Evolutionary conservation across 2,797 vertebrate genomes (phyloP).

Genomic region (Miopithecus talapoin): DNA sequence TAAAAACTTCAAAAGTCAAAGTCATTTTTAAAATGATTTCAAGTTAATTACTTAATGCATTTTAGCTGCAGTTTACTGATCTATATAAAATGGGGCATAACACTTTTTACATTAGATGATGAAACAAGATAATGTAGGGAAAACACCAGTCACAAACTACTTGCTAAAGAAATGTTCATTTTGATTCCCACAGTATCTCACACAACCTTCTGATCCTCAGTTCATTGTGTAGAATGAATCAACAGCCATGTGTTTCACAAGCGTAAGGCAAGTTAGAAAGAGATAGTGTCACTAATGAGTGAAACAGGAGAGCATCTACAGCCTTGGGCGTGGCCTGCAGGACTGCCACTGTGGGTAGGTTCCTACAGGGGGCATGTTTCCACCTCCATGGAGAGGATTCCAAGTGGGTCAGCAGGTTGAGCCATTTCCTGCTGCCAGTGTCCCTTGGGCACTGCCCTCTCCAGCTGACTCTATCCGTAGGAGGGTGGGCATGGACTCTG

Average conservation of each 20-base stretch:
- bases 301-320: not conserved
- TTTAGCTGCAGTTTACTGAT: not conserved
- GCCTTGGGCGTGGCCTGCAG: not conserved
- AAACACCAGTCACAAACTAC: not conserved
- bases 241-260: not conserved
- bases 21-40: conserved; percentile 2
- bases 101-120: not conserved
- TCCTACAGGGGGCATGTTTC: not conserved
- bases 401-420: not conserved
- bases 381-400: not conserved
- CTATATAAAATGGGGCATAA: not conserved
- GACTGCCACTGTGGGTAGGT: not conserved
- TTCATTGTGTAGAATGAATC: not conserved
- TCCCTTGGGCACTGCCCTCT: not conserved
- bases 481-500: not conserved
- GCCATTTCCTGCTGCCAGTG: not conserved
- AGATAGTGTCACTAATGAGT: not conserved
- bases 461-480: not conserved
- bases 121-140: not conserved
- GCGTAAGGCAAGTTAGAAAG: not conserved
- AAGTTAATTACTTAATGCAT: conserved; percentile 23
- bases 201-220: not conserved
- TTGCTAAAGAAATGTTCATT: not conserved
- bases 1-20: not conserved
- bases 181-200: not conserved